A percentile compares a stretch with the other conserved stretches of the same genome.
These are phyloP conservation scores for Porites evermanni DNA, from an alignment of 92 coral and sea anemone species.

Conservation along the genomic window DNA sequence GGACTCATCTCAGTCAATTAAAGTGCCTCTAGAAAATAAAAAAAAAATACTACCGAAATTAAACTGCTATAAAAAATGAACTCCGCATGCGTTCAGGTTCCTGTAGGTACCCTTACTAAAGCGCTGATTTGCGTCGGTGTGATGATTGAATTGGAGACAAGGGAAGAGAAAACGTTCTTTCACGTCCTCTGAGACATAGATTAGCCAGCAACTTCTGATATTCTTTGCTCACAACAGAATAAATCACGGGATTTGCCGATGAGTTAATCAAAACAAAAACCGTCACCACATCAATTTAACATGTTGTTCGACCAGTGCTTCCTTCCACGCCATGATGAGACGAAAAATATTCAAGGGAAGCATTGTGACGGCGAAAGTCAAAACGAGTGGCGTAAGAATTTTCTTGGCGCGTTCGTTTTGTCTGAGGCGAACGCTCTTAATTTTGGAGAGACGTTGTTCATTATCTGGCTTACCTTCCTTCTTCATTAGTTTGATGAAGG, in stretches of 20 bases:
- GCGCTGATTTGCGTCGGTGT: no score
- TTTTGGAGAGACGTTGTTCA: not conserved
- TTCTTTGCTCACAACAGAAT: conserved; percentile 21
- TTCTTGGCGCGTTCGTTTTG: conserved; percentile 50
- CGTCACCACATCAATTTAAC: not conserved
- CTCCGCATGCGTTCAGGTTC: no score
- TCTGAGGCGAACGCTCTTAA: conserved; percentile 16
- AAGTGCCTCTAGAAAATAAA: no score
- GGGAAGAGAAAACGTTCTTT: not conserved
- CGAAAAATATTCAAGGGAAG: conserved; percentile 31
- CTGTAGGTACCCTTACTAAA: not conserved
- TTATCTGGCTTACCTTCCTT: not conserved
- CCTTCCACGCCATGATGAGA: not conserved
- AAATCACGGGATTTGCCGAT: conserved; percentile 36
- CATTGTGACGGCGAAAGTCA: conserved; percentile 44
- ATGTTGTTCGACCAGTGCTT: not conserved
- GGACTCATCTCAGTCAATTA: no score
- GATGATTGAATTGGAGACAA: not conserved
- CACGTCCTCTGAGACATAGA: not conserved
- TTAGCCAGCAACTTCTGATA: conserved; percentile 2
- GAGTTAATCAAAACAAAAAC: conserved; percentile 30
- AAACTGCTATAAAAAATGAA: no score
- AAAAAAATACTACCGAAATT: no score
- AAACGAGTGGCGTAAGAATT: conserved; percentile 35
- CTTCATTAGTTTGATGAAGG: conserved; percentile 10